Evolutionary conservation across 2,797 vertebrate species (phyloP), one percentile per base, ranked within the genome.

Genomic region (Enteromius anoplus): DNA sequence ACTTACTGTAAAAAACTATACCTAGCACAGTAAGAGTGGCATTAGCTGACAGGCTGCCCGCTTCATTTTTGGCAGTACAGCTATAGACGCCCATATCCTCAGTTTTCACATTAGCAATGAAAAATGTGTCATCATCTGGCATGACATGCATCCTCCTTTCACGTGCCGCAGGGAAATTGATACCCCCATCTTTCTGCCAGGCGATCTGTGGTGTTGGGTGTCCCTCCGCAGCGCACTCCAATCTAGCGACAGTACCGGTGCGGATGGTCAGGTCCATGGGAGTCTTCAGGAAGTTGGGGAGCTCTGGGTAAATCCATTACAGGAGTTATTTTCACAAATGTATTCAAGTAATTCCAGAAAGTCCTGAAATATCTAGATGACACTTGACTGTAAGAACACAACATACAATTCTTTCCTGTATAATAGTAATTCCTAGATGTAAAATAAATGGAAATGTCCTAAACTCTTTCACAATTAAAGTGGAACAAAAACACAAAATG

Each of bases 71-170:
- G 69, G 98, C 98, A 0, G 96, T 99, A 91, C 98, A 99, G 92
- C 97, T 99, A 76, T 99, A 99, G 19, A 99, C 91, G 0, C 98
- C 98, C 0, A 97, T 96, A 89, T 99, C 98, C 85, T 98, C 98
- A 0, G 95, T 95, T 91, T 98, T 98, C 15, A 98, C 97, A 0
- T 97, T 96, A 51, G 98, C 97, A 1, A 99, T 99, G 85, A 99
- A 99, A 89, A 99, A 99, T 0, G 98, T 97, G 0, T 99, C 97
- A 1, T 99, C 98, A 89, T 99, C 97, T 0, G 98, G 98, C 98
- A 99, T 99, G 26, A 99, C 98, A 0, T 99, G 98, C 98, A 99
- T 99, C n/a, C 98, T 96, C 1, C 98, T 94, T 90, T 99, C 97
- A 0, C 98, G 95, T 0, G 98, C 98, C 0, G 98, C 98, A 0